These are phyloP conservation scores for Vannuccia rotundouncinata DNA, from an alignment of 2,888 invertebrate genomes.

Conservation along the genomic window DNA sequence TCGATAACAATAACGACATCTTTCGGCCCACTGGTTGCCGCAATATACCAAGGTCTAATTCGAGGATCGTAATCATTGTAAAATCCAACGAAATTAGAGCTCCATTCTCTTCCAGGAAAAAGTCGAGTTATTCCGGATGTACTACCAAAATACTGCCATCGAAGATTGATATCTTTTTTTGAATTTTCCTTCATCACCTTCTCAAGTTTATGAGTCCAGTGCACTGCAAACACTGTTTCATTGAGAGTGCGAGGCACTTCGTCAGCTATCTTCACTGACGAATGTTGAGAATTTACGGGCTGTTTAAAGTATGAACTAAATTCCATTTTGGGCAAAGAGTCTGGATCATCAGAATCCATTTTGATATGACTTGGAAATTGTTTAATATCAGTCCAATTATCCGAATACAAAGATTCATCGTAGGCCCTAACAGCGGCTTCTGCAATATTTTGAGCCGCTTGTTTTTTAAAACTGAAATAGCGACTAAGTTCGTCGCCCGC, in stretches of 20 bases:
- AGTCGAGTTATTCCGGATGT: conserved; percentile 52
- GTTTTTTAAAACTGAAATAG: conserved; percentile 52
- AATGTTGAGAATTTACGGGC: conserved; percentile 50
- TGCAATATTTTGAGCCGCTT: conserved; percentile 51
- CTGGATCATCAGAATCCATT: conserved; percentile 55
- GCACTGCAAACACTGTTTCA: conserved; percentile 50
- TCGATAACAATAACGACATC: conserved; percentile 57
- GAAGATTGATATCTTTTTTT: conserved; percentile 39
- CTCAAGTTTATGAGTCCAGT: conserved; percentile 52
- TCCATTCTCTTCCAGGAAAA: conserved; percentile 57
- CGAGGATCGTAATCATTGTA: conserved; percentile 57
- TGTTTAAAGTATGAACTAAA: conserved; percentile 56
- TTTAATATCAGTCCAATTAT: no score
- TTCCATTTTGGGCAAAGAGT: conserved; percentile 47
- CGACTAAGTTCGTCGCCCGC: conserved; percentile 50
- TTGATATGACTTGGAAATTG: conserved; percentile 48
- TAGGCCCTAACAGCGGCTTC: conserved; percentile 49
- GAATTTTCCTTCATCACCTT: conserved; percentile 51
- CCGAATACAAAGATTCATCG: conserved; percentile 46
- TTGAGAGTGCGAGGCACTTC: conserved; percentile 54
- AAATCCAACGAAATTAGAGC: conserved; percentile 57
- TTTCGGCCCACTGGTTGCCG: conserved; percentile 57
- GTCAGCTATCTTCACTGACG: conserved; percentile 56
- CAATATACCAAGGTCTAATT: conserved; percentile 56
- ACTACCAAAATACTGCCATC: conserved; percentile 58